Percentiles rank a stretch among this genome's conserved stretches.
Conservation (phyloP, 2,797 vertebrate species). For the Benthosema pterotum region DNA sequence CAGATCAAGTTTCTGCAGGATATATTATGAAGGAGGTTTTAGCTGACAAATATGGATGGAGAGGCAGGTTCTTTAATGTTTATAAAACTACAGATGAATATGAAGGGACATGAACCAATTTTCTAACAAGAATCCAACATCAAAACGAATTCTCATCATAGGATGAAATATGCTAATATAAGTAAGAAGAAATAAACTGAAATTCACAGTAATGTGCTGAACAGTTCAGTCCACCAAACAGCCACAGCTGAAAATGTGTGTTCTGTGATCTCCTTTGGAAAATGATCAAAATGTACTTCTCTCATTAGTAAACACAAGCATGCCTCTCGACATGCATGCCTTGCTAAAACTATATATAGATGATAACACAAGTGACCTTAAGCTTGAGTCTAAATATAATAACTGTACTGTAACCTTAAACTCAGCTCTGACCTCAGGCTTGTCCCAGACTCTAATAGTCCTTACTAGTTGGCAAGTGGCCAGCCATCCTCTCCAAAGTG, state of each 20-base stretch:
- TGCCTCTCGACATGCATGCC: conserved; percentile 9
- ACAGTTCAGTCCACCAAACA: neutral
- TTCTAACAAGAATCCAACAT: too few relatives aligned
- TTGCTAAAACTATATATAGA: conserved; percentile 43
- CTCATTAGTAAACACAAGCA: conserved; percentile 4
- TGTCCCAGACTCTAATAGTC: conserved; percentile 11
- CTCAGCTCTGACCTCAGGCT: conserved; percentile 39
- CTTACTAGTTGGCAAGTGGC: neutral
- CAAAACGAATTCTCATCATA: too few relatives aligned
- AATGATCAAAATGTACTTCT: neutral
- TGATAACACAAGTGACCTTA: conserved; percentile 31
- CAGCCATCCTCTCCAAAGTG: neutral
- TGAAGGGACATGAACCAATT: too few relatives aligned
- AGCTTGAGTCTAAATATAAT: conserved; percentile 58
- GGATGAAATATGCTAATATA: too few relatives aligned
- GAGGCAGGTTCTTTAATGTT: too few relatives aligned
- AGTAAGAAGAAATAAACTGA: too few relatives aligned
- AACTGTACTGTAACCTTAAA: conserved; percentile 56
- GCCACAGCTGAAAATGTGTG: neutral
- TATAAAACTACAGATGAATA: too few relatives aligned
- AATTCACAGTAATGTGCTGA: neutral
- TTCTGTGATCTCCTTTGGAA: neutral
- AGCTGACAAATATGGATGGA: conserved; percentile 15
- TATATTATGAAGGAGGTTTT: conserved; percentile 21
- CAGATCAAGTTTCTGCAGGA: conserved; percentile 61